A percentile compares a stretch with the other conserved stretches of the same genome.
These are phyloP conservation scores for Notoglanidium macrostoma DNA, from an alignment of 2,797 vertebrate genomes.

Conservation along the genomic window DNA sequence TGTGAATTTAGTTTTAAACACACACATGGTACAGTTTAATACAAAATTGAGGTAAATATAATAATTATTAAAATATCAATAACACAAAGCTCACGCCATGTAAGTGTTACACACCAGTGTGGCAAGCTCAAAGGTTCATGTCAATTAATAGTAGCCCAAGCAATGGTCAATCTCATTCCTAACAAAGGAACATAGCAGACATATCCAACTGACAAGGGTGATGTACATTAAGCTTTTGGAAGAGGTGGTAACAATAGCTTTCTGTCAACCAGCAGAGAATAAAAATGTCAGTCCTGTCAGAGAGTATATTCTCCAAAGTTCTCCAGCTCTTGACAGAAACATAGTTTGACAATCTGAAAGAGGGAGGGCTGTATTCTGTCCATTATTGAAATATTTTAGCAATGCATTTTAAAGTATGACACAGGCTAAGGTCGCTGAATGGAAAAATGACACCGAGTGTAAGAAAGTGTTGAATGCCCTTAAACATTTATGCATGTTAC, in stretches of 20 bases:
- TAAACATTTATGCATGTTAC: constrained; percentile 76
- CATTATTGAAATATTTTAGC: constrained; percentile 80
- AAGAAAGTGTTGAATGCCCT: constrained; percentile 64
- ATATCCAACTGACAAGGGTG: constrained; percentile 66
- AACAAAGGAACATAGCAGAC: constrained; percentile 74
- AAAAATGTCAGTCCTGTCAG: constrained; percentile 81
- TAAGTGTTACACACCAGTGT: constrained; percentile 37
- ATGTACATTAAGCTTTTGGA: constrained; percentile 72
- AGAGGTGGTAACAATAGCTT: constrained; percentile 74
- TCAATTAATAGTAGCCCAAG: constrained; percentile 55
- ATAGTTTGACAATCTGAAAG: constrained; percentile 75
- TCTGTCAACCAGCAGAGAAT: constrained; percentile 77
- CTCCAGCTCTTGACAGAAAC: constrained; percentile 73
- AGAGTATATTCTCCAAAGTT: constrained; percentile 74
- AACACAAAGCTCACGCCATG: constrained; percentile 19
- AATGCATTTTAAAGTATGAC: constrained; percentile 69
- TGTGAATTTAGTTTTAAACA: neutral
- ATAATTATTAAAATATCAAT: constrained; percentile 10
- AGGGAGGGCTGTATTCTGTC: constrained; percentile 68
- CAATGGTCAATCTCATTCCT: constrained; percentile 57
- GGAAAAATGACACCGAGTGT: constrained; percentile 51
- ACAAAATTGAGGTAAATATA: neutral
- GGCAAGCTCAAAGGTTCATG: constrained; percentile 36
- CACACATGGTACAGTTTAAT: neutral
- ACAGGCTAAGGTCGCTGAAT: constrained; percentile 57